These are phyloP conservation scores for Sorex araneus DNA, from an alignment of 2,113 vertebrate genomes.

Conservation along the genomic window DNA sequence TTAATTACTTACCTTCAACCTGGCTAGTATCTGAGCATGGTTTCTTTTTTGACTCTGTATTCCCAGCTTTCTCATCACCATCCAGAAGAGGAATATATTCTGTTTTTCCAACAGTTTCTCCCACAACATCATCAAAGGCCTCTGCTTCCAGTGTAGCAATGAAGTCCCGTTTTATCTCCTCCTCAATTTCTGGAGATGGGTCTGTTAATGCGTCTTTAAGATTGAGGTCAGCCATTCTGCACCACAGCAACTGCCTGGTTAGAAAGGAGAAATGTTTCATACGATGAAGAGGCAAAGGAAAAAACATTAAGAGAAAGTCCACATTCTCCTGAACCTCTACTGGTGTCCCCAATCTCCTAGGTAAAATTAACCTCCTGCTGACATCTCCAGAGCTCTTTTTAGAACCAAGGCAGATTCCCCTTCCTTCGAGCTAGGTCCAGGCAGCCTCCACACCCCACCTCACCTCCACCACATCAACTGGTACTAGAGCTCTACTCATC, in stretches of 20 bases:
- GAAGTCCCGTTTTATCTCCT: slow-evolving; percentile 95
- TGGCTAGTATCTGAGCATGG: slow-evolving; percentile 72
- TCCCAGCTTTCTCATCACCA: slow-evolving; percentile 88
- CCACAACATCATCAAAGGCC: slow-evolving; percentile 94
- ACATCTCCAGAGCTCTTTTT: too few species aligned
- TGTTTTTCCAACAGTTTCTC: slow-evolving; percentile 95
- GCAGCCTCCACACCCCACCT: too few species aligned
- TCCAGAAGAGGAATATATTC: slow-evolving; percentile 96
- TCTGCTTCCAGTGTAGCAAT: slow-evolving; percentile 95
- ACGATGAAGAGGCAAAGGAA: not conserved
- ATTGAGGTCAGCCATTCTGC: slow-evolving; percentile 93
- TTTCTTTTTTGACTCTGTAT: slow-evolving; percentile 87
- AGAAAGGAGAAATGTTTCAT: not conserved
- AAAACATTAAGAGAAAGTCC: not conserved
- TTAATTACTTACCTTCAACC: slow-evolving; percentile 85
- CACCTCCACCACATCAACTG: too few species aligned
- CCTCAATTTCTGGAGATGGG: slow-evolving; percentile 89
- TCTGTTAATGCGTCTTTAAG: slow-evolving; percentile 96
- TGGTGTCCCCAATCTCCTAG: too few species aligned
- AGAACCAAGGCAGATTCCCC: too few species aligned
- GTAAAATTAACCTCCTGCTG: too few species aligned
- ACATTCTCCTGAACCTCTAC: not conserved
- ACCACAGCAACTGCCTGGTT: slow-evolving; percentile 76
- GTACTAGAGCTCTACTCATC: too few species aligned
- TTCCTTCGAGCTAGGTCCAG: too few species aligned